Base-by-base conservation (phyloP, 2,888 invertebrate genomes). In the Noctua pronuba region DNA sequence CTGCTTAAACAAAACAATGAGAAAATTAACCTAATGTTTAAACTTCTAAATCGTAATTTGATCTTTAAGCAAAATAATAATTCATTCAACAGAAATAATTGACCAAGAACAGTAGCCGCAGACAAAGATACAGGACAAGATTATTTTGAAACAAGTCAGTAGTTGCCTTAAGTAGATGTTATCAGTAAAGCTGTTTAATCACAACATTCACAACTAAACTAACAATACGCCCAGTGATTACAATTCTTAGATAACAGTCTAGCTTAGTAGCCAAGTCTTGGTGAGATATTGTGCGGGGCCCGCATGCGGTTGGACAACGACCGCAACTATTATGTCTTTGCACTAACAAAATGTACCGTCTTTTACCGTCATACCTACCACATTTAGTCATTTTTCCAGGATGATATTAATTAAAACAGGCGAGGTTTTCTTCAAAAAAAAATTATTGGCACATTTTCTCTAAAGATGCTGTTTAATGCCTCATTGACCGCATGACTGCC, bases 161-260 rank as follows among this genome's bases (percentile, higher is more conserved):
- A 73, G 80, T 49, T 6, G 67, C 67, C 49, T n/a, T 60, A 74
- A 58, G 49, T 64, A 66, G 73, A 85, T 85, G 55, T 76, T 71
- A 86, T 84, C 84, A 67, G 24, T 24, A 75, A 73, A 60, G 65
- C 49, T 72, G 82, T 72, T 81, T 81, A 85, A 85, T 73, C 68
- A 74, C 44, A 60, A 64, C 41, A 72, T 70, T 67, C 83, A 77
- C 64, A 41, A 77, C 77, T 68, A 75, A 75, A 85, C 74, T 60
- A 84, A 84, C 72, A 84, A 85, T 69, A 77, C 24, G 31, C 64
- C 52, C 3, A 41, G 41, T 0, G 46, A 72, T 76, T 80, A 80
- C 44, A 68, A 52, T 65, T 65, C 41, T 6, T 38, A 70, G 58
- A 82, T 73, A 72, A 75, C 16, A 31, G 24, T 46, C 1, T 79